phyloP scores from a whole-genome alignment of 2,888 invertebrate species.

The Zonitis immaculata region DNA sequence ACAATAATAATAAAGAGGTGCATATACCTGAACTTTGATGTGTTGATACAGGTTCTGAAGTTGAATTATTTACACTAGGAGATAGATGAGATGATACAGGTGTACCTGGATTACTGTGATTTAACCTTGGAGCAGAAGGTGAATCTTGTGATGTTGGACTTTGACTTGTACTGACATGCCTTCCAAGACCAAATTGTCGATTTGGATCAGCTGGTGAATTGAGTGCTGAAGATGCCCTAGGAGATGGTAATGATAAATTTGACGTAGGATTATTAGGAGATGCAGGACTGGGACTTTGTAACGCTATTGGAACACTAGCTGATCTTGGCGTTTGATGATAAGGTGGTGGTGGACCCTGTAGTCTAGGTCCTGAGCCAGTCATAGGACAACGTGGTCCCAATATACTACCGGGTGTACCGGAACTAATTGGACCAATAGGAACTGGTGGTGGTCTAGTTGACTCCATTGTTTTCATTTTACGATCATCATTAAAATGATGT shows the following conservation, averaged over 20 bases:
- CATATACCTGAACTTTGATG: conserved; percentile 45
- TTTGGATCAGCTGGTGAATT: conserved; percentile 66
- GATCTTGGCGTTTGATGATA: conserved; percentile 70
- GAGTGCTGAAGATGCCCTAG: conserved; percentile 62
- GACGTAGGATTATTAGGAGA: conserved; percentile 69
- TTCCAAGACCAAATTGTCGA: conserved; percentile 50
- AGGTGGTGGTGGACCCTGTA: conserved; percentile 74
- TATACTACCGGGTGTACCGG: conserved; percentile 16
- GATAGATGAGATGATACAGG: conserved; percentile 63
- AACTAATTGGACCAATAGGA: conserved; percentile 18
- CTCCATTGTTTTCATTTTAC: conserved; percentile 49
- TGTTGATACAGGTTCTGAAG: conserved; percentile 44
- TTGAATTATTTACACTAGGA: conserved; percentile 52
- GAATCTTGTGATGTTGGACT: conserved; percentile 62
- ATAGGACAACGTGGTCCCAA: conserved; percentile 35
- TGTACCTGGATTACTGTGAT: conserved; percentile 68
- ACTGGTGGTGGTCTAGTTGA: conserved; percentile 20
- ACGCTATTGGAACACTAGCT: conserved; percentile 68
- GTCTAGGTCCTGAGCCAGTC: conserved; percentile 48
- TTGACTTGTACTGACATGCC: conserved; percentile 56
- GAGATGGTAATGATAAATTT: conserved; percentile 69
- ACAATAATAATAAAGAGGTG: background rate
- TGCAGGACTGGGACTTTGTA: conserved; percentile 68
- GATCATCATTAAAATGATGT: conserved; percentile 76
- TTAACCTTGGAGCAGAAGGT: conserved; percentile 52